phyloP scores from a whole-genome alignment of 2,888 invertebrate genomes.

The Onthophagus sagittarius region DNA sequence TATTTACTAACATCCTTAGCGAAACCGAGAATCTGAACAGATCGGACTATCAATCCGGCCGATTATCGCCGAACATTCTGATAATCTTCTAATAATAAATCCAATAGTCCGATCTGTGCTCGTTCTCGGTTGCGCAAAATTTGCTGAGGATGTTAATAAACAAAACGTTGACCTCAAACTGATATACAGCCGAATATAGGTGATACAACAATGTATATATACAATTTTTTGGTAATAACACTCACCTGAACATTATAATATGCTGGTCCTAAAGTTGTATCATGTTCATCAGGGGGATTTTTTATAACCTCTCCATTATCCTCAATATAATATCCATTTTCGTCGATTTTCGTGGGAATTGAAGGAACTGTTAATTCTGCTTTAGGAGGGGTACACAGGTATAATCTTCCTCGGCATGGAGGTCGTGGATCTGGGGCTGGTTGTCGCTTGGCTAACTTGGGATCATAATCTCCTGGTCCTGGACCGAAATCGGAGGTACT shows the following conservation, averaged over 20 bases:
- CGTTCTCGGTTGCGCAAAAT: too few species aligned
- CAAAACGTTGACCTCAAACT: too few species aligned
- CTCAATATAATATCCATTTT: slow-evolving; percentile 41
- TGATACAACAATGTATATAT: too few species aligned
- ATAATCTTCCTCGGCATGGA: slow-evolving; percentile 36
- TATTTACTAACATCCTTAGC: too few species aligned
- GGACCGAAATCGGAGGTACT: slow-evolving; percentile 29
- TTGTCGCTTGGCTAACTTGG: slow-evolving; percentile 26
- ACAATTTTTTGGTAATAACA: too few species aligned
- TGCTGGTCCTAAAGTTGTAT: slow-evolving; percentile 38
- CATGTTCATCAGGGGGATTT: slow-evolving; percentile 33
- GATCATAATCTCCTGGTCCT: slow-evolving; percentile 34
- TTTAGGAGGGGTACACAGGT: slow-evolving; percentile 38
- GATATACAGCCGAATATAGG: too few species aligned
- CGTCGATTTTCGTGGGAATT: slow-evolving; percentile 39
- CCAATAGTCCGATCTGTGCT: too few species aligned
- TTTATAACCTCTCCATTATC: slow-evolving; percentile 34
- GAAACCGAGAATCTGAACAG: too few species aligned
- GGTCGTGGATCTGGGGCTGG: slow-evolving; percentile 14
- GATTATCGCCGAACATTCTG: too few species aligned
- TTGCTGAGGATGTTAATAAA: too few species aligned
- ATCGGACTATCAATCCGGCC: too few species aligned
- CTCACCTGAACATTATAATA: slow-evolving; percentile 33
- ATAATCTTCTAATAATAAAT: too few species aligned
- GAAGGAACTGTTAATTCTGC: slow-evolving; percentile 35